phyloP scores from a whole-genome alignment of 2,797 vertebrate species.

The Poecile montanus region DNA sequence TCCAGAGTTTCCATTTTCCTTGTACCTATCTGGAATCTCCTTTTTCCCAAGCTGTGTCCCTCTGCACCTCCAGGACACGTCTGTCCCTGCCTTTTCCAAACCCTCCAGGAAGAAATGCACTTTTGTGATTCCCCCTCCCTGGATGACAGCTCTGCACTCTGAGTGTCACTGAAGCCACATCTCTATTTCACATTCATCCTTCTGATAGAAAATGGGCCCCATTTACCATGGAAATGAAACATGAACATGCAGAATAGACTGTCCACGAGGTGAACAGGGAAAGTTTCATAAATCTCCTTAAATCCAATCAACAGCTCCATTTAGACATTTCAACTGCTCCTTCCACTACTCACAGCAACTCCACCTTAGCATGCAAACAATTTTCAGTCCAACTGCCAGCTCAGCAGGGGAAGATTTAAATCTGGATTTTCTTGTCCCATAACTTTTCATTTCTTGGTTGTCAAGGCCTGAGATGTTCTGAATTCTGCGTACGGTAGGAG shows the following conservation, averaged over 20 bases:
- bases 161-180: background rate
- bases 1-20: background rate
- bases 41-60: background rate
- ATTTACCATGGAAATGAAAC: background rate
- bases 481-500: background rate
- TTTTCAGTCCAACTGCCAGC: slow-evolving; percentile 35
- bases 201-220: background rate
- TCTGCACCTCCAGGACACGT: background rate
- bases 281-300: background rate
- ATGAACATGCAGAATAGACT: background rate
- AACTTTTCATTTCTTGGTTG: slow-evolving; percentile 58
- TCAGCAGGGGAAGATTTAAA: slow-evolving; percentile 61
- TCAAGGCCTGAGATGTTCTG: slow-evolving; percentile 29
- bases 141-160: background rate
- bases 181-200: background rate
- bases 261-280: background rate
- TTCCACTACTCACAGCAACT: background rate
- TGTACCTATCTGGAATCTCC: background rate
- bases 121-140: background rate
- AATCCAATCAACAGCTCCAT: background rate
- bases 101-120: background rate
- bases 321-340: background rate
- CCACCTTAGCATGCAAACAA: slow-evolving; percentile 32
- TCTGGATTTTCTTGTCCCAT: slow-evolving; percentile 44
- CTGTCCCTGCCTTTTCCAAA: background rate